Evolutionary conservation across 2,888 invertebrate genomes (phyloP).

Genomic region (Cynaeus angustus): DNA sequence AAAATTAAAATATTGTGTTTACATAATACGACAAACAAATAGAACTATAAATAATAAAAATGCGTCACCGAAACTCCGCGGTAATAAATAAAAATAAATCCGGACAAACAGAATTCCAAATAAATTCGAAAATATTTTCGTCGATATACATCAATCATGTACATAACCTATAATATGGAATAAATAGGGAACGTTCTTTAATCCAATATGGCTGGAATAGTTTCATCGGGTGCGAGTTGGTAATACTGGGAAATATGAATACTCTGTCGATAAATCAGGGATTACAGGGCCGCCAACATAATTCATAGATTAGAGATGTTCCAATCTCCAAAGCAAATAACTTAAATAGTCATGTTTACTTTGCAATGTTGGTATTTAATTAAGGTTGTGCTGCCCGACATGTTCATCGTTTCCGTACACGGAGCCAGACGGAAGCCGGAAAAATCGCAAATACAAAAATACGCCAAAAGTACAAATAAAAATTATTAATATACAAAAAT

Average conservation of each 20-base stretch:
- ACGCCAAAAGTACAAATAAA: too few species aligned
- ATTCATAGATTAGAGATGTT: constrained; percentile 69
- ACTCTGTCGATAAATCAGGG: constrained; percentile 65
- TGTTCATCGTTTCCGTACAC: constrained; percentile 50
- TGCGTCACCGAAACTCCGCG: constrained; percentile 55
- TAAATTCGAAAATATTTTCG: constrained; percentile 51
- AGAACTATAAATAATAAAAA: constrained; percentile 64
- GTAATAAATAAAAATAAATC: constrained; percentile 58
- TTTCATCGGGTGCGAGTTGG: constrained; percentile 64
- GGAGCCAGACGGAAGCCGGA: neutral
- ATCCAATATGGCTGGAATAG: constrained; percentile 60
- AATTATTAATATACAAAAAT: too few species aligned
- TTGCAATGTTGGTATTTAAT: constrained; percentile 66
- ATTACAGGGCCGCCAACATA: constrained; percentile 66
- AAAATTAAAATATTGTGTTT: constrained; percentile 53
- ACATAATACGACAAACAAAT: constrained; percentile 61
- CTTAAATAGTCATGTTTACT: constrained; percentile 66
- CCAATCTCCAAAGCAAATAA: constrained; percentile 65
- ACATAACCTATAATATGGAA: constrained; percentile 66
- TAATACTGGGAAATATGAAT: constrained; percentile 67
- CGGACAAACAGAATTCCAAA: constrained; percentile 44
- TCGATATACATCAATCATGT: constrained; percentile 61
- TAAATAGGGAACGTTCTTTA: constrained; percentile 57
- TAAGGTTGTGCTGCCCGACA: constrained; percentile 56
- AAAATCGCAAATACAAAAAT: neutral